These are phyloP conservation scores for Rousettus leschenaultii DNA, from an alignment of 2,113 vertebrate species.

Conservation along the genomic window DNA sequence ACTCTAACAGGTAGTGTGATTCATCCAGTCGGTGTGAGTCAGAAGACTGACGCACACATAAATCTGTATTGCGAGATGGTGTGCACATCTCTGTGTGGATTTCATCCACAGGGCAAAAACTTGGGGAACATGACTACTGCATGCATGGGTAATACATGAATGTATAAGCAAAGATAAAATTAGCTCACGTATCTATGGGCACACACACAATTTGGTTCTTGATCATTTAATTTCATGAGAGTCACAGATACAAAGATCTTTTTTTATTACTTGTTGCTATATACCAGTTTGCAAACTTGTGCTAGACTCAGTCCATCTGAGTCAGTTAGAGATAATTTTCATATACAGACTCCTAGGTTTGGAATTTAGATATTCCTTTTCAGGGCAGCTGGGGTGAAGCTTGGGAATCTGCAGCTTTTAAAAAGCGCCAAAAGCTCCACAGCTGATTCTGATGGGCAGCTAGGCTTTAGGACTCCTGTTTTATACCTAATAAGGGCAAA, in stretches of 20 bases:
- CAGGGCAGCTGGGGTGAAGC: neutral
- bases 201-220: neutral
- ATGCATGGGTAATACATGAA: neutral
- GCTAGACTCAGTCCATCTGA: neutral
- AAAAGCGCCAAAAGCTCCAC: neutral
- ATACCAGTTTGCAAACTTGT: neutral
- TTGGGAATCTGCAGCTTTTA: neutral
- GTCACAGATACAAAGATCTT: neutral
- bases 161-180: neutral
- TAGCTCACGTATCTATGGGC: neutral
- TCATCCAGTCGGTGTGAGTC: slow-evolving; percentile 72
- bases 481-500: neutral
- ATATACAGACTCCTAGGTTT: neutral
- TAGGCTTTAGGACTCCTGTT: neutral
- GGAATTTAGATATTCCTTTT: neutral
- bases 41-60: slow-evolving; percentile 44
- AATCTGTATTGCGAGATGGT: neutral
- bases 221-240: neutral
- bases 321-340: neutral
- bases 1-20: slow-evolving; percentile 80
- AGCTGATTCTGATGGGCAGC: neutral
- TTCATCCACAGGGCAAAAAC: neutral
- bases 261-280: neutral
- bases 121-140: neutral
- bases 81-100: neutral